phyloP scores from a whole-genome alignment of 1,140 invertebrate species.

The Diabrotica virgifera region DNA sequence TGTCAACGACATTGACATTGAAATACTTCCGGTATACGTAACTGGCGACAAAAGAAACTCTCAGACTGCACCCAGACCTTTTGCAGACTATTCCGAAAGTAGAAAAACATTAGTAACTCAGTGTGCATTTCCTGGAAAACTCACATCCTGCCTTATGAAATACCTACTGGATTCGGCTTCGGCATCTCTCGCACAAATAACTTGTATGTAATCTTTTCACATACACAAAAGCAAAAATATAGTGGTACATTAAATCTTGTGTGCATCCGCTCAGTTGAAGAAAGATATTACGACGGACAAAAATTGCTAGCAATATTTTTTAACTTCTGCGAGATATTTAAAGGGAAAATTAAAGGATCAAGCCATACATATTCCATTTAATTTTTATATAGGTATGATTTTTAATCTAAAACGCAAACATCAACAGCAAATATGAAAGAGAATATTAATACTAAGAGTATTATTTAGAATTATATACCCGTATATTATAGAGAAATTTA shows the following conservation, averaged over 20 bases:
- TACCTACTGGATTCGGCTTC: conserved; percentile 6
- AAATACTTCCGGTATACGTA: not conserved
- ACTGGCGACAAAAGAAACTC: not conserved
- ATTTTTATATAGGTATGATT: no score
- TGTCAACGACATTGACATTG: no score
- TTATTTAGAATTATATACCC: no score
- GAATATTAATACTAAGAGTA: no score
- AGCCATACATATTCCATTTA: no score
- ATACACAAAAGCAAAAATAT: conserved; percentile 16
- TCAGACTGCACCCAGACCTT: not conserved
- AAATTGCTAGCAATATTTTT: not conserved
- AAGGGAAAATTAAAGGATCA: no score
- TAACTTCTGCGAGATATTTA: not conserved
- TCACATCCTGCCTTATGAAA: conserved; percentile 13
- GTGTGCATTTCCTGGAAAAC: not conserved
- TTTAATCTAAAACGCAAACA: no score
- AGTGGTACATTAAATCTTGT: conserved; percentile 12
- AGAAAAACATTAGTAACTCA: conserved; percentile 13
- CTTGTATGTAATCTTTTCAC: conserved; percentile 13
- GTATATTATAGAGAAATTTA: no score
- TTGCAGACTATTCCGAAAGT: not conserved
- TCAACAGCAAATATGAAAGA: no score
- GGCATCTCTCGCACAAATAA: not conserved
- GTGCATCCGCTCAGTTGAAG: conserved; percentile 9
- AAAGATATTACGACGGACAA: conserved; percentile 6